Conservation (phyloP, 2,113 vertebrate genomes). For the Gallinago paraguaiae region DNA sequence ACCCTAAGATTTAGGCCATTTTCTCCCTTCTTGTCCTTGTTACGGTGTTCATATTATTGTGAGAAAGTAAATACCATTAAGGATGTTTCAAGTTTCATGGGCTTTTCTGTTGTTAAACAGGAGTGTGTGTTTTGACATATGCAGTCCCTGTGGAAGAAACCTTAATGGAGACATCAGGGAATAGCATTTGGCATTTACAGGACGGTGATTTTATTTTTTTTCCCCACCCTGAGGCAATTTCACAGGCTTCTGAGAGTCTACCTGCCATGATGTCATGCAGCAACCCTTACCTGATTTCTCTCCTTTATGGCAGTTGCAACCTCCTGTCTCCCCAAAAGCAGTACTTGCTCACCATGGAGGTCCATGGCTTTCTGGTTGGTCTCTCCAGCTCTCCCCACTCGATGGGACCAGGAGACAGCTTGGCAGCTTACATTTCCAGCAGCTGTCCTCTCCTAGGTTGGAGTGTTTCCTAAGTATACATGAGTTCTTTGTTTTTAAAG, state of each 20-base stretch:
- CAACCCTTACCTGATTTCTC: neutral
- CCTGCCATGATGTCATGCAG: neutral
- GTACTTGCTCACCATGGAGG: accelerated
- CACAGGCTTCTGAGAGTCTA: neutral
- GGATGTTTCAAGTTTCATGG: neutral
- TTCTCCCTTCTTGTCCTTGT: neutral
- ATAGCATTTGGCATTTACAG: neutral
- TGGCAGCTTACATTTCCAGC: neutral
- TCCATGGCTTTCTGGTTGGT: neutral
- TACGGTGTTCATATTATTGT: neutral
- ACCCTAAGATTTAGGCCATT: neutral
- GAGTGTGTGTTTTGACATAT: neutral
- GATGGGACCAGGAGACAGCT: neutral
- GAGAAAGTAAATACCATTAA: neutral
- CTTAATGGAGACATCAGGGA: neutral
- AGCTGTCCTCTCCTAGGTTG: neutral
- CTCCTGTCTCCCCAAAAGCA: neutral
- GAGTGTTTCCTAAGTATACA: neutral
- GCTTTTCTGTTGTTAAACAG: neutral
- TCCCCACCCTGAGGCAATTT: neutral
- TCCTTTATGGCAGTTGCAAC: neutral
- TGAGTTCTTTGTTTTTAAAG: neutral
- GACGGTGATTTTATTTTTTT: neutral
- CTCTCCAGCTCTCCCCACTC: neutral
- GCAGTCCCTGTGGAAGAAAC: neutral